Base-by-base conservation (phyloP, 1,140 invertebrate species). In the Fopius arisanus region DNA sequence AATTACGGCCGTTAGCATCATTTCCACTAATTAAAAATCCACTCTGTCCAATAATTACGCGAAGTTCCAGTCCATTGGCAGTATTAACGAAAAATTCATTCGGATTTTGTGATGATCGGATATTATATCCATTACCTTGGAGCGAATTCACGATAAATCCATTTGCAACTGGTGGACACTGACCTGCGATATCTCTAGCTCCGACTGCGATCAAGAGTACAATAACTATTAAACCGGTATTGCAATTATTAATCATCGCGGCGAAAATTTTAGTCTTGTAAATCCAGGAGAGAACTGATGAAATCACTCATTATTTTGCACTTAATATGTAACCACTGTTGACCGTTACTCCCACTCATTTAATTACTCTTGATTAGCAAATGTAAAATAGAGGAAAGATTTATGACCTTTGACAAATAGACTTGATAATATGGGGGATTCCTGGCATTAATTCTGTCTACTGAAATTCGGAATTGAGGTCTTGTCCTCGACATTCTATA, bases 11-110 rank as follows among this genome's bases (percentile, higher is more conserved):
- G 65, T 3, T 9, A 2, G 48, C 48, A 54, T 54, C 48, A 54
- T 3, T 54, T 54, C 48, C 48, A 26, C 4, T 54, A 21, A 54
- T 19, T 19, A 63, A 76, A 76, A 76, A 67, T 70, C 65, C 29
- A n/a, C 66, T 19, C 33, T n/a, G 23, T 33, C n/a, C n/a, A 31
- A 40, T 14, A 68, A 5, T 40, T 14, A 70, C 37, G 48, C 33
- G 40, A 23, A 40, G 51, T 63, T 62, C 9, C 33, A 40, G 10
- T n/a, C 16, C 33, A 69, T 59, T 62, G n/a, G 62, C 68, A 48
- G 12, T 26, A 66, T 21, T 51, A 29, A 70, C 41, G 19, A 3
- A 26, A 40, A 43, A 37, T 40, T 40, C 23, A 31, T 54, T 54
- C 2, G 48, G 2, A 54, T 10, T 2, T 3, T 2, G 12, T 26